Base-by-base conservation (phyloP, 2,797 vertebrate species). In the Spinus pinus region DNA sequence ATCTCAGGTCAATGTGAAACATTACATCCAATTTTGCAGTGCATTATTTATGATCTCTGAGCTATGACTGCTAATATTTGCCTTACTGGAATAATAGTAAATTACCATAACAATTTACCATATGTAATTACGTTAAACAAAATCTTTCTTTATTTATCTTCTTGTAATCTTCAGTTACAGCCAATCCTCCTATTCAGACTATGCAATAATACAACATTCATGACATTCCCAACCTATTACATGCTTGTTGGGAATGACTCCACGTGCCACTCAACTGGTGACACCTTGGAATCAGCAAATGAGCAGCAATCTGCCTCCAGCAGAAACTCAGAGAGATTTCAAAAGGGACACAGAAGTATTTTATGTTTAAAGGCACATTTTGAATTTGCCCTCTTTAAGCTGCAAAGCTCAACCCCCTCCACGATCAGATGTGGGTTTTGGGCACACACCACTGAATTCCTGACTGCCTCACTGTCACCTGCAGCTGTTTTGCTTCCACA, bases 41-140 rank as follows among this genome's bases (percentile, higher is more conserved):
- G 79, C 86, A 93, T 96, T 89, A 86, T 94, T 95, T 95, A 92
- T 49, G 51, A 79, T 93, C 85, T 93, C 92, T 81, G 70, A 91
- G 79, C 91, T 91, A 92, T 66, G 84, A 69, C 95, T 91, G 75
- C 83, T 90, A 93, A 90, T 94, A 94, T 93, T 90, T 96, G 91
- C 79, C 81, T 87, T 90, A 66, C 35, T 74, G 67, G 58, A 94
- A 83, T 42, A 91, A 86, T 35, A 93, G 93, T 81, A 95, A 96
- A 96, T 93, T 88, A 92, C 82, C 88, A 84, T 88, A 95, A 92
- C 83, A 77, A 91, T 70, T 95, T 93, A 95, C 86, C 66, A 77
- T 87, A 93, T n/a, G 69, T 42, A 95, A 94, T 93, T 88, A 95
- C 19, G 57, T 81, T 93, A 81, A 97, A 94, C 75, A 93, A 86